Base-by-base conservation (phyloP, 2,797 vertebrate genomes). In the Alfaro cultratus region DNA sequence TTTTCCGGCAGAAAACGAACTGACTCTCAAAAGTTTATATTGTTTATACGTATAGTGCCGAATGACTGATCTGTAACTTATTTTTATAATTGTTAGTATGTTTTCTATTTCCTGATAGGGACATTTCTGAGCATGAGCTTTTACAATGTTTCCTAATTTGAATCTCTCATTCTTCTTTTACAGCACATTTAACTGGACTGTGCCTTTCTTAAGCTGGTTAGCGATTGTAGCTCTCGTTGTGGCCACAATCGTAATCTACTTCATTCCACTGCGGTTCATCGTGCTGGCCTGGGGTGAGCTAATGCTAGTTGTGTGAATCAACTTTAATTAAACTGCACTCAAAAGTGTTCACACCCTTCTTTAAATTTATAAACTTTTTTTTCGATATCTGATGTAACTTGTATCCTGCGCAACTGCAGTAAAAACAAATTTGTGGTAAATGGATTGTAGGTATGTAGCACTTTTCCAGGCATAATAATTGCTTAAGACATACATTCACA, bases 131-230 rank as follows among this genome's bases (percentile, higher is more conserved):
- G 10, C 10, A 23, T 73, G 13, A 51, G 16, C 47, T 34, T 81
- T 83, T 78, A 31, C 67, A 41, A 41, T 64, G 34, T 80, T 15
- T 75, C 3, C 18, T 74, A 0, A 34, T 73, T 77, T 77, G 80
- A 62, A 79, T 49, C 26, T 29, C 57, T 62, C 73, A 47, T 71
- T n/a, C 55, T 87, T 71, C 88, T 75, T 86, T 83, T 90, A 57
- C 90, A 99, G 98, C 93, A 98, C 97, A 39, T 99, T 99, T 95
- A 99, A 98, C 95, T 99, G 98, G 98, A 99, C 98, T 13, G 97
- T 99, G 92, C 98, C 98, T 85, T 99, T 99, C 95, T 95, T 99
- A 93, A 99, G 97, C 95, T 99, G 97, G 97, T 94, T 99, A 95
- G 97, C 97, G 76, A 98, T 99, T 10, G 94, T 97, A 87, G 96